Evolutionary conservation across 2,113 vertebrate species (phyloP).

Genomic region (Miniopterus natalensis): DNA sequence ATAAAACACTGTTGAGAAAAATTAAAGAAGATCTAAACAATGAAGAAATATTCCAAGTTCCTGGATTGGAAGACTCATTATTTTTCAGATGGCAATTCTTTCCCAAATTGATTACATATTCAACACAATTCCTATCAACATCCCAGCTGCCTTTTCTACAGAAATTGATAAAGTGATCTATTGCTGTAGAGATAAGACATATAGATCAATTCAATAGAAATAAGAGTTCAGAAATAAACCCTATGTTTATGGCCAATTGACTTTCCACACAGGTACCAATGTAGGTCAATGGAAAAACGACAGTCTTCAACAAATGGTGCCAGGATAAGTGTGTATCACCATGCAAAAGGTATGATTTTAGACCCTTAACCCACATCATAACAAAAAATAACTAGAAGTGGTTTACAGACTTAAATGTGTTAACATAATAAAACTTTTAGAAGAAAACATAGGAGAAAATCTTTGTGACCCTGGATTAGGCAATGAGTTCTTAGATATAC

Average conservation of each 20-base stretch:
- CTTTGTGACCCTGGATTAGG: neutral
- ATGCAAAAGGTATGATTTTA: neutral
- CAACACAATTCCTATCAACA: constrained; percentile 13
- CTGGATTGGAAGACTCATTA: neutral
- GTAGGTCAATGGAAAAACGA: neutral
- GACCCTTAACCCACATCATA: neutral
- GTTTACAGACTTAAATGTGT: neutral
- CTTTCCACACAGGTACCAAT: constrained; percentile 25
- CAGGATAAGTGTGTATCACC: neutral
- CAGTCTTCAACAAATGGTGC: neutral
- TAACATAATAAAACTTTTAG: neutral
- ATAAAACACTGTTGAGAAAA: neutral
- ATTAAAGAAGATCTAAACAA: neutral
- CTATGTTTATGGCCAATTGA: neutral
- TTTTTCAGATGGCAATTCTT: neutral
- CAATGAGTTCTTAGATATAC: neutral
- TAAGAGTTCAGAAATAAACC: neutral
- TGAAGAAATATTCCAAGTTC: neutral
- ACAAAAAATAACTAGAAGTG: constrained; percentile 24
- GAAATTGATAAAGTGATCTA: neutral
- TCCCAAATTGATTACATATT: neutral
- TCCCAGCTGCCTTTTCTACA: neutral
- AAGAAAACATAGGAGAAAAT: too few species aligned
- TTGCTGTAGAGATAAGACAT: neutral
- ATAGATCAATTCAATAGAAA: neutral